Conservation (phyloP, 2,113 vertebrate genomes). For the Cichladusa arquata region DNA sequence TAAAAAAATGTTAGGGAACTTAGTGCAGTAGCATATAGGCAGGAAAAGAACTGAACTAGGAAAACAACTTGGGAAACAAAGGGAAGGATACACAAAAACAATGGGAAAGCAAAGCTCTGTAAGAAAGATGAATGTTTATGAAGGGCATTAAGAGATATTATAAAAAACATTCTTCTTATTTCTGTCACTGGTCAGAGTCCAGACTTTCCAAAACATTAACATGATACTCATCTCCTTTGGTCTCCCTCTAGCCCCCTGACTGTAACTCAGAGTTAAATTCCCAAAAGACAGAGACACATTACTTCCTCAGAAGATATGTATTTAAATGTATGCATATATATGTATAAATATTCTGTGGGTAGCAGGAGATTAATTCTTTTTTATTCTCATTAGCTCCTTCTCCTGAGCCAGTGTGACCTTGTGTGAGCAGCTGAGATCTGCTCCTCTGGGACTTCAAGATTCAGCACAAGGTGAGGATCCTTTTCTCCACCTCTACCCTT, state of each 20-base stretch:
- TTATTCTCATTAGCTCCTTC: neutral
- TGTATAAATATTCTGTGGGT: slow-evolving; percentile 15
- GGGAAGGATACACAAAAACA: neutral
- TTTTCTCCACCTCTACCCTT: neutral
- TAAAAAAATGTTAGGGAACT: neutral
- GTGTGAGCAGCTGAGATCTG: neutral
- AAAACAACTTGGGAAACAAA: neutral
- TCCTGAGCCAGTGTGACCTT: neutral
- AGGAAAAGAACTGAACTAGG: neutral
- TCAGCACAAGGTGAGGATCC: neutral
- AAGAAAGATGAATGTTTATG: neutral
- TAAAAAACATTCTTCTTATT: neutral
- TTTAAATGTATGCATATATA: slow-evolving; percentile 34
- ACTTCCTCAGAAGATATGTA: neutral
- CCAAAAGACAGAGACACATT: neutral
- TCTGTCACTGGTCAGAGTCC: neutral
- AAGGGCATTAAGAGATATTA: neutral
- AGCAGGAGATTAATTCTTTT: neutral
- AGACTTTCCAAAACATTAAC: neutral
- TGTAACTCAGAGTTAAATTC: neutral
- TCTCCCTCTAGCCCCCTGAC: rapidly evolving
- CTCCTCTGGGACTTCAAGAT: neutral
- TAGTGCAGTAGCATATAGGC: neutral
- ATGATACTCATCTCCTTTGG: neutral
- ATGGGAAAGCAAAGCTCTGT: neutral